Evolutionary conservation across 2,888 invertebrate species (phyloP), one percentile per base, ranked within the genome.

Genomic region (Drosophila anomalata): DNA sequence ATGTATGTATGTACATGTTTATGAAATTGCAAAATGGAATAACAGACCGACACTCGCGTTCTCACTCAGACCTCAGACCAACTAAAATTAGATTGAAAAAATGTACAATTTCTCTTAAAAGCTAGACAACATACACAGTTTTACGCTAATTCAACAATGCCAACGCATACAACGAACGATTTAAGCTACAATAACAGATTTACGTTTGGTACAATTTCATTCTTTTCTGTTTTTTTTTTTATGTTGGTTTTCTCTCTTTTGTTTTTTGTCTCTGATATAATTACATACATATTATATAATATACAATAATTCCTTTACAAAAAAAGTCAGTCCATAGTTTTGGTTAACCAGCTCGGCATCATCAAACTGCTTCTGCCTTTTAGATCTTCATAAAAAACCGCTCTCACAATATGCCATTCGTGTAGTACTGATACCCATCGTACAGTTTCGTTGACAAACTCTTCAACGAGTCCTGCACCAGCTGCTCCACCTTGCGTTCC

Each of bases 361-460:
- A 48, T 44, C 53, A 12, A 33, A 24, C 33, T 42, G 46, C 39
- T 9, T 22, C 51, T 42, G 52, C 70, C 70, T 91, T 92, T 91
- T 92, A 92, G 78, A 92, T 92, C 87, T 91, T 92, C 91, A 92
- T 92, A 70, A 90, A 91, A 91, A 92, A 92, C 86, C 91, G 89
- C 89, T 92, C 91, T 92, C 92, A 92, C 92, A 92, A 92, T 90
- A 99, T 99, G 76, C 99, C 99, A 93, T 99, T 99, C 89, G 99
- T 98, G 90, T 98, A 96, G 93, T 99, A 99, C 93, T 99, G 99
- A 93, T 98, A 99, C 91, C 98, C 97, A 93, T 99, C 99, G 93
- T 99, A 99, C 70, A 99, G 95, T 88, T 98, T 96, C 9, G 99
- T 99, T 75, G 99, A 99, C 77, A 99, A 94, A 58, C 99, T 99